These are phyloP conservation scores for Euwallacea similis DNA, from an alignment of 1,140 invertebrate genomes.

Conservation along the genomic window DNA sequence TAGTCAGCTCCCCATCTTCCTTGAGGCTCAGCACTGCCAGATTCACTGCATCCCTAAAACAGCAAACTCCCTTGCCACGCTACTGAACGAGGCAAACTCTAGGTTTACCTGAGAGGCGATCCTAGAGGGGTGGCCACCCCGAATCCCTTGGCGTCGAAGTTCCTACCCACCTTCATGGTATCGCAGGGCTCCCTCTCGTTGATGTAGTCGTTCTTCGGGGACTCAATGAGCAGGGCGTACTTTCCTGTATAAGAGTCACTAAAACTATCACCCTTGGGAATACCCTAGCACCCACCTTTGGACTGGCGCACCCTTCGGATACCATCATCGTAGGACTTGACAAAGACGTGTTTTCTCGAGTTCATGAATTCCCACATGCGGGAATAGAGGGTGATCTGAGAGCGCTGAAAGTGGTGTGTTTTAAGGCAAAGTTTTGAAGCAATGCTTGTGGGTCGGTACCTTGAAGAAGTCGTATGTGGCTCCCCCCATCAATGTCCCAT, in stretches of 20 bases:
- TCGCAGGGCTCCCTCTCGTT: slow-evolving; percentile 93
- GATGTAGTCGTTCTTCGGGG: slow-evolving; percentile 91
- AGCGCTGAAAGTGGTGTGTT: slow-evolving; percentile 64
- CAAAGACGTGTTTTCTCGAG: slow-evolving; percentile 78
- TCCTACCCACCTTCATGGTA: slow-evolving; percentile 91
- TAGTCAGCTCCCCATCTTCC: slow-evolving; percentile 88
- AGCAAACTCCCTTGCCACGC: background rate
- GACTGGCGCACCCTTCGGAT: slow-evolving; percentile 78
- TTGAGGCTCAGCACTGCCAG: slow-evolving; percentile 89
- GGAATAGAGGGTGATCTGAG: slow-evolving; percentile 85
- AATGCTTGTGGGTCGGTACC: slow-evolving; percentile 53
- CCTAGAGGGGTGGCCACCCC: slow-evolving; percentile 89
- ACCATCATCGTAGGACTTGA: slow-evolving; percentile 81
- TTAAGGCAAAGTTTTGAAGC: slow-evolving; percentile 13
- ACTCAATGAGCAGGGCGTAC: slow-evolving; percentile 94
- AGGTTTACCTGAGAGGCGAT: slow-evolving; percentile 82
- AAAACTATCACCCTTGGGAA: background rate
- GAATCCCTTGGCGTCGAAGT: slow-evolving; percentile 92
- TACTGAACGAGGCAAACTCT: background rate
- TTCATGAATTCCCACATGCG: slow-evolving; percentile 98
- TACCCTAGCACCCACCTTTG: slow-evolving; percentile 59
- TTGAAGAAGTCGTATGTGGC: slow-evolving; percentile 93
- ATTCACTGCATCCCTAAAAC: slow-evolving; percentile 82
- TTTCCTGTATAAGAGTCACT: slow-evolving; percentile 59
- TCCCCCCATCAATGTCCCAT: slow-evolving; percentile 83